phyloP scores from a whole-genome alignment of 2,888 invertebrate genomes.

The Hylaea fasciaria region DNA sequence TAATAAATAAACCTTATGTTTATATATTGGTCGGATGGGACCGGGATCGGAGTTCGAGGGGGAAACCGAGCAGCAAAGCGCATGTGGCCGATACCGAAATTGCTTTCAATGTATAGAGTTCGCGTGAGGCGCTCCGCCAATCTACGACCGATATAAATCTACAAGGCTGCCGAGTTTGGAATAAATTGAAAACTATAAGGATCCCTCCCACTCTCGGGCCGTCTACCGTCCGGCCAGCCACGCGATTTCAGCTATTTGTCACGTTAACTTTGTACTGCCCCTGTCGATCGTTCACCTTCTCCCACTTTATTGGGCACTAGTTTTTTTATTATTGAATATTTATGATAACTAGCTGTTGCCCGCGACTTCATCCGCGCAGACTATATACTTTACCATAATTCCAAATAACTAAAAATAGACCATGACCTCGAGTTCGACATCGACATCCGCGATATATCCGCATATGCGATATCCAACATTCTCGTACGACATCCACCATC shows the following conservation, averaged over 20 bases:
- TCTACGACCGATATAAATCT: conserved; percentile 78
- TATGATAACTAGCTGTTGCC: no score
- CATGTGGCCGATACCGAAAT: conserved; percentile 68
- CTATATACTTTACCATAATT: no score
- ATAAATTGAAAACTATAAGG: conserved; percentile 77
- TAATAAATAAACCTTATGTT: conserved; percentile 60
- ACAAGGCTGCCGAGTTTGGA: conserved; percentile 71
- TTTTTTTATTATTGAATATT: conserved; percentile 20
- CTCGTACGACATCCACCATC: no score
- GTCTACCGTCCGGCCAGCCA: conserved; percentile 47
- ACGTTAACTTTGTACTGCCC: conserved; percentile 60
- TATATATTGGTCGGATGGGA: conserved; percentile 37
- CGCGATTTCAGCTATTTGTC: conserved; percentile 70
- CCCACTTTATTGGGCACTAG: conserved; percentile 31
- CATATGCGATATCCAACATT: no score
- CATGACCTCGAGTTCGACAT: no score
- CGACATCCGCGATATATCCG: no score
- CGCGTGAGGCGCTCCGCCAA: conserved; percentile 73
- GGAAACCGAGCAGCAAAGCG: conserved; percentile 46
- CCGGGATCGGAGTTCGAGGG: conserved; percentile 20
- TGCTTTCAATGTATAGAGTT: conserved; percentile 68
- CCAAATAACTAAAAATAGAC: no score
- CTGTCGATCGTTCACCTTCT: conserved; percentile 43
- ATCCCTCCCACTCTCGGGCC: conserved; percentile 64
- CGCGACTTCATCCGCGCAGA: no score